Conservation (phyloP, 1,140 invertebrate genomes). For the Ips nitidus region DNA sequence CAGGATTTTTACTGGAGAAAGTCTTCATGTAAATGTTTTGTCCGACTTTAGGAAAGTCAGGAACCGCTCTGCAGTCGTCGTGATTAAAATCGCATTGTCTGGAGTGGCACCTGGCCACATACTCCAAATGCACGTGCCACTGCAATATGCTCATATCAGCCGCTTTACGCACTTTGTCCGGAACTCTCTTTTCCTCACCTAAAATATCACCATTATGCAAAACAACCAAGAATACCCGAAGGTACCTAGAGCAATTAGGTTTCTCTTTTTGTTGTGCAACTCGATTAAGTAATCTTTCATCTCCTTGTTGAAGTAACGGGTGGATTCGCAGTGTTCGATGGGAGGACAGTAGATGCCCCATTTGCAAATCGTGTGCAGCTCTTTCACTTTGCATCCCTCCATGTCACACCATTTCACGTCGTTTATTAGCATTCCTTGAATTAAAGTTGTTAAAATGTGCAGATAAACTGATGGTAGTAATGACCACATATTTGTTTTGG, state of each 20-base stretch:
- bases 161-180: constrained; percentile 5
- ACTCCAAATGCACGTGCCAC: constrained; percentile 26
- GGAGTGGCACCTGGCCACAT: constrained; percentile 22
- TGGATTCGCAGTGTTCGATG: constrained; percentile 4
- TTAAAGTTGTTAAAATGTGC: neutral
- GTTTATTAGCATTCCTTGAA: constrained; percentile 7
- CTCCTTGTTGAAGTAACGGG: constrained; percentile 5
- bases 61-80: constrained; percentile 18
- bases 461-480: neutral
- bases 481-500: neutral
- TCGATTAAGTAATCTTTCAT: constrained; percentile 24
- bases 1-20: neutral
- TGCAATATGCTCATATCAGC: constrained; percentile 19
- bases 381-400: constrained; percentile 5
- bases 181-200: constrained; percentile 19
- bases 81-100: constrained; percentile 17
- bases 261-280: constrained; percentile 22
- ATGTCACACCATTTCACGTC: constrained; percentile 16
- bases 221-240: no score
- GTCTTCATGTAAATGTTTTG: constrained; percentile 21
- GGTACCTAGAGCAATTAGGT: constrained; percentile 15
- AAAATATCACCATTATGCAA: neutral
- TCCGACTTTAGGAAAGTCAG: constrained; percentile 10
- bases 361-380: constrained; percentile 19
- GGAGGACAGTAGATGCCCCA: constrained; percentile 11